Percentiles rank a stretch among this genome's conserved stretches.
Evolutionary conservation across 2,888 invertebrate species (phyloP).

Genomic region (Macrophya annulata): DNA sequence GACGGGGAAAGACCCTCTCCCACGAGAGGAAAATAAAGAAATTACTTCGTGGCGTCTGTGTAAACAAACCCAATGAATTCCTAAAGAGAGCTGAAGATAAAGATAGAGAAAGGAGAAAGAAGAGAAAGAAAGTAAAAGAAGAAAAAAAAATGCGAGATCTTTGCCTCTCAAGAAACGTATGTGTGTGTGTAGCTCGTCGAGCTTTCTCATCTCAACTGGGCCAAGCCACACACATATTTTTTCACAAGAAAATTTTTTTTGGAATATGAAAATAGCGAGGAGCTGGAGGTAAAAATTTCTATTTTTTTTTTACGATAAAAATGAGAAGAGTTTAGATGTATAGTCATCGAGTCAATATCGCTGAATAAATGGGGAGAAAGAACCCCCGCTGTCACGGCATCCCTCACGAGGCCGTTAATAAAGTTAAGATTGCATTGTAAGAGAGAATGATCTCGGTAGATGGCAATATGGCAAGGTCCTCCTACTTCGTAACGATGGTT

Average conservation of each 20-base stretch:
- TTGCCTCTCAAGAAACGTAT: conserved; percentile 26
- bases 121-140: not conserved
- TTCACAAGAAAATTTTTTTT: not conserved
- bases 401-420: conserved; percentile 70
- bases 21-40: conserved; percentile 76
- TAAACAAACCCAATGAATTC: conserved; percentile 73
- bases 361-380: conserved; percentile 20
- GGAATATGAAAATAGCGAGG: not conserved
- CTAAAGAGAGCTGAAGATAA: conserved; percentile 60
- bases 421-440: conserved; percentile 75
- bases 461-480: conserved; percentile 64
- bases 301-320: not conserved
- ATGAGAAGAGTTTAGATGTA: not conserved
- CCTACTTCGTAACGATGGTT: conserved; percentile 75
- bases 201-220: not conserved
- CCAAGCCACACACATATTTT: not conserved
- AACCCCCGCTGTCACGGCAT: conserved; percentile 25
- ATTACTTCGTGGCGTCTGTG: conserved; percentile 72
- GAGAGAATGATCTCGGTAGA: conserved; percentile 72
- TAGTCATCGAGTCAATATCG: conserved; percentile 12
- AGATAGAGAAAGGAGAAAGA: not conserved
- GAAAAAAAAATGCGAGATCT: not conserved
- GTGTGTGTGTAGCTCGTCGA: not conserved
- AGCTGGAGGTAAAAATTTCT: not conserved
- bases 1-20: conserved; percentile 61